Evolutionary conservation across 2,888 invertebrate genomes (phyloP).

Genomic region (Stratiomys singularior): DNA sequence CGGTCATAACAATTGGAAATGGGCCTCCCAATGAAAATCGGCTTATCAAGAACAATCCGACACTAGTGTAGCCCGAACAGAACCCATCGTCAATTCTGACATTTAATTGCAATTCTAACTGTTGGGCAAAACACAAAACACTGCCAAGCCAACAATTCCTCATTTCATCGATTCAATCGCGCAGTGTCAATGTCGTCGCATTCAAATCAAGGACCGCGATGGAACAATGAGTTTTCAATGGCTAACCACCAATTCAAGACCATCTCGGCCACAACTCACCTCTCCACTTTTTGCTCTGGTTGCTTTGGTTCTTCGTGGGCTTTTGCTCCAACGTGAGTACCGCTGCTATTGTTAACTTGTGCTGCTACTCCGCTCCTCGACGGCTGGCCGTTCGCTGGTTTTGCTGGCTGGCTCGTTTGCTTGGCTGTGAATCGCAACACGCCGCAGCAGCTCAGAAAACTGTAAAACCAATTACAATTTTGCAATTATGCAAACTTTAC

Average conservation of each 20-base stretch:
- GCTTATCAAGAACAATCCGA: background rate
- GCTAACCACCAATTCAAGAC: background rate
- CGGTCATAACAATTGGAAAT: background rate
- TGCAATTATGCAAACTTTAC: slow-evolving; percentile 23
- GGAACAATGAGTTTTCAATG: slow-evolving; percentile 1
- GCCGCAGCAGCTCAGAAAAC: slow-evolving; percentile 13
- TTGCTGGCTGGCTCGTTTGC: background rate
- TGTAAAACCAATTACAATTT: slow-evolving; percentile 36
- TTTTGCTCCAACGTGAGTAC: background rate
- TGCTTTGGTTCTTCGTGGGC: background rate
- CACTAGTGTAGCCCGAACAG: background rate
- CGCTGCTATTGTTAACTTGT: background rate
- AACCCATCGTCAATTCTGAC: too few species aligned
- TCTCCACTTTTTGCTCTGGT: slow-evolving; percentile 27
- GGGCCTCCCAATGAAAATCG: background rate
- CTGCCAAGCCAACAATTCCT: background rate
- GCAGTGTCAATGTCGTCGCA: too few species aligned
- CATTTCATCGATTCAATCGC: too few species aligned
- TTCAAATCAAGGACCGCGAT: too few species aligned
- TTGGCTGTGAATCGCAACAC: background rate
- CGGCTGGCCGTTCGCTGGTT: background rate
- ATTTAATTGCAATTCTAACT: too few species aligned
- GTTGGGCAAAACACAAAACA: background rate
- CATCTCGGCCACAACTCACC: slow-evolving; percentile 4
- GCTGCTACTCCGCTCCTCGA: background rate